Conservation (phyloP, 2,797 vertebrate genomes). For the Yasuhikotakia modesta region DNA sequence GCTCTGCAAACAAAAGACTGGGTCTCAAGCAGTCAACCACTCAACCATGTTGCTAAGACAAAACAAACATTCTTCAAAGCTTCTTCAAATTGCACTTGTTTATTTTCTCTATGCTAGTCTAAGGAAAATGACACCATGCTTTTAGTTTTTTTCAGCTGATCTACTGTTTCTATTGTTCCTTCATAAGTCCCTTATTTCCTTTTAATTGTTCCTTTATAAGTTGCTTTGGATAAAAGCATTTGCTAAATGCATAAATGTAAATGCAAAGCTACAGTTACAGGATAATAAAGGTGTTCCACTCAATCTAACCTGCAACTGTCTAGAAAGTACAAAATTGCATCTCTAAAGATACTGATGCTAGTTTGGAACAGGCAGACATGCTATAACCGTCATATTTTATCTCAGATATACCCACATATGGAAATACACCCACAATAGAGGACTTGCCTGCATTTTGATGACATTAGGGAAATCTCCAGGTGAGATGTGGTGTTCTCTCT, state of each 20-base stretch:
- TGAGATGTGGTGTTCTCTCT: conserved; percentile 94
- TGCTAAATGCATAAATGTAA: too few relatives aligned
- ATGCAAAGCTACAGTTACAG: neutral
- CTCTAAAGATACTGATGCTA: conserved; percentile 1
- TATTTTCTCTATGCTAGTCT: too few relatives aligned
- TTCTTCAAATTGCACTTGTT: too few relatives aligned
- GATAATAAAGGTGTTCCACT: neutral
- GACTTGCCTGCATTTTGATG: conserved; percentile 88
- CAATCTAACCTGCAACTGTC: neutral
- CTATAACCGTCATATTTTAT: neutral
- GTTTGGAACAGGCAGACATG: neutral
- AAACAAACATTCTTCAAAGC: neutral
- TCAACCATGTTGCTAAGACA: conserved; percentile 18
- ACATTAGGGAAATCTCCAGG: conserved; percentile 96
- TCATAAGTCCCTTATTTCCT: too few relatives aligned
- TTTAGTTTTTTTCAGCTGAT: too few relatives aligned
- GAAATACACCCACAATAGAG: neutral
- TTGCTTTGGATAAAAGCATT: too few relatives aligned
- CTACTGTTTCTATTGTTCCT: too few relatives aligned
- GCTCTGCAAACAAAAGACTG: conserved; percentile 15
- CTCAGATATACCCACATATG: neutral
- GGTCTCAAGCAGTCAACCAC: conserved; percentile 6
- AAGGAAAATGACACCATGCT: too few relatives aligned
- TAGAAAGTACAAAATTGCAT: neutral
- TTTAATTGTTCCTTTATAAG: too few relatives aligned